Percentiles rank a stretch among this genome's conserved stretches.
Conservation (phyloP, 2,113 vertebrate genomes). For the Lutjanus erythropterus region DNA sequence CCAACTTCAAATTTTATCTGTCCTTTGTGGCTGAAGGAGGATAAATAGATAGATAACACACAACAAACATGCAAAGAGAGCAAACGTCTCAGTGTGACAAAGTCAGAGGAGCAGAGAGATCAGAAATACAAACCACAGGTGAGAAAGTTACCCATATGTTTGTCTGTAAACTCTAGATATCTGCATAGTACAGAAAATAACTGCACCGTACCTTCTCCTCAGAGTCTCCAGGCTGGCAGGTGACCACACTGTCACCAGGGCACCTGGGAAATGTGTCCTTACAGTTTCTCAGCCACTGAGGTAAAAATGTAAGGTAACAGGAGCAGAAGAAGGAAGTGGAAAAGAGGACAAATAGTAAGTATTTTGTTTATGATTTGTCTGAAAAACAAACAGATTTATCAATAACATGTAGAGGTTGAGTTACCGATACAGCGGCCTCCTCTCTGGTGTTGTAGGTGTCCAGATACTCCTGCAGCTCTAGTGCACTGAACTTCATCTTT, state of each 20-base stretch:
- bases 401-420: neutral
- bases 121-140: constrained; percentile 16
- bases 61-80: constrained; percentile 50
- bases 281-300: constrained; percentile 97
- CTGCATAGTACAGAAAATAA: neutral
- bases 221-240: constrained; percentile 92
- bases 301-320: neutral
- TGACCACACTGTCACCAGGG: constrained; percentile 91
- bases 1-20: constrained; percentile 67
- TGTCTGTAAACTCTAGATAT: neutral
- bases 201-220: constrained; percentile 92
- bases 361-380: neutral
- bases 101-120: constrained; percentile 12
- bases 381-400: neutral
- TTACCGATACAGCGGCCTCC: constrained; percentile 93
- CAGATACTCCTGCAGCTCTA: constrained; percentile 98
- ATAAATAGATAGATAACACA: constrained; percentile 19
- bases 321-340: neutral
- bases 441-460: constrained; percentile 97
- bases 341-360: neutral
- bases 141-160: neutral
- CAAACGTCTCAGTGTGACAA: constrained; percentile 19
- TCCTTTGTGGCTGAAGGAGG: neutral
- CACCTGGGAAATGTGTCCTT: constrained; percentile 96
- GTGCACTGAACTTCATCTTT: constrained; percentile 97